Evolutionary conservation across 1,140 invertebrate species (phyloP).

Genomic region (Bathynomus jamesi): DNA sequence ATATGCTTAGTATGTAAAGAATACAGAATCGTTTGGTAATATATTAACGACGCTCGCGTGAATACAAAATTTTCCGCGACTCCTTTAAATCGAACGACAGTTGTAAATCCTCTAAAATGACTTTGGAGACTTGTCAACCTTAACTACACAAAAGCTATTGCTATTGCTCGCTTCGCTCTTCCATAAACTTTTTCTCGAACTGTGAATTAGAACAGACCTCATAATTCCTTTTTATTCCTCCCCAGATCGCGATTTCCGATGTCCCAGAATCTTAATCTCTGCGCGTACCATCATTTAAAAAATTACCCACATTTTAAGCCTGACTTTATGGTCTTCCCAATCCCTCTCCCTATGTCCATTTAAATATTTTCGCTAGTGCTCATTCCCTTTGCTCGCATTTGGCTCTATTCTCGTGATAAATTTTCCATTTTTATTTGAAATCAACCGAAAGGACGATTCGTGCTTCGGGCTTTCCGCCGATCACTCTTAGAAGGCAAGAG

Average conservation of each 20-base stretch:
- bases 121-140: background rate
- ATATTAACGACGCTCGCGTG: background rate
- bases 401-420: background rate
- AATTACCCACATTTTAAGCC: conserved; percentile 1
- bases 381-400: conserved; percentile 1
- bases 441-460: background rate
- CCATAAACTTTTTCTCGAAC: background rate
- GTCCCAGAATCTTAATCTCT: conserved; percentile 1
- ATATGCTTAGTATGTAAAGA: background rate
- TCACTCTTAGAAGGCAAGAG: background rate
- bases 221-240: background rate
- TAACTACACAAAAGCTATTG: background rate
- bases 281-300: conserved; percentile 1
- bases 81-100: background rate
- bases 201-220: background rate
- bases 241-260: background rate
- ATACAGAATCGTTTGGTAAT: background rate
- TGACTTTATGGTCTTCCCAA: background rate
- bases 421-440: conserved; percentile 2
- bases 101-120: background rate
- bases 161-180: background rate
- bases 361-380: background rate
- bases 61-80: background rate
- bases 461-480: background rate
- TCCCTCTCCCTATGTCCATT: background rate